Conservation (phyloP, 2,797 vertebrate species). For the Lagocephalus sceleratus region DNA sequence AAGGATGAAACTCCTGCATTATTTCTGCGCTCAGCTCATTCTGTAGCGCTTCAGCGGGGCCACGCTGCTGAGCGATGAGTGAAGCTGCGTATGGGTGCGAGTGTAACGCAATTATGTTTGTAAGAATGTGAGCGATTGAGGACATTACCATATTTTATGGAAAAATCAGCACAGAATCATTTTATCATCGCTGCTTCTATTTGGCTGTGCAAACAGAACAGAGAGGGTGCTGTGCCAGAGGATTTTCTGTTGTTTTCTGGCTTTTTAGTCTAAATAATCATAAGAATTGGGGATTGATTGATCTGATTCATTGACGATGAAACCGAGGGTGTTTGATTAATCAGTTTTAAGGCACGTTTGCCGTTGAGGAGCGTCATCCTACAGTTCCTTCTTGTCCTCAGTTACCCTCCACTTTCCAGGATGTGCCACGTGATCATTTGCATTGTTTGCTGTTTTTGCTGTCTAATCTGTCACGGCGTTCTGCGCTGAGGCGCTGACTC, state of each 20-base stretch:
- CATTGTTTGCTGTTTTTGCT: slow-evolving; percentile 32
- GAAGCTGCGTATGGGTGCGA: not conserved
- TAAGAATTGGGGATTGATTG: no score
- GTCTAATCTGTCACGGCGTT: slow-evolving; percentile 34
- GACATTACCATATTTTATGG: not conserved
- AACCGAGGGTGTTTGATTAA: no score
- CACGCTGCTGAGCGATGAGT: not conserved
- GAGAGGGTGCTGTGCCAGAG: no score
- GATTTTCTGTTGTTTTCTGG: no score
- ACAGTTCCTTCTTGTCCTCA: not conserved
- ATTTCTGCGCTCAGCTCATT: not conserved
- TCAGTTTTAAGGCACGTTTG: no score
- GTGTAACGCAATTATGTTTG: not conserved
- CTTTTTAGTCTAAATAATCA: no score
- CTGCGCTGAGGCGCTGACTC: slow-evolving; percentile 24
- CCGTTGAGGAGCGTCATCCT: no score
- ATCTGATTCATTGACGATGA: no score
- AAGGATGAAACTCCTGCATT: not conserved
- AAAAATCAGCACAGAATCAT: no score
- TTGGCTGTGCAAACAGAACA: no score
- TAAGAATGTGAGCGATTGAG: not conserved
- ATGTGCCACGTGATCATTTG: slow-evolving; percentile 31
- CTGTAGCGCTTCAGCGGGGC: not conserved
- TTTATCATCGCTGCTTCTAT: no score
- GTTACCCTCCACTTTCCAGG: not conserved